These are phyloP conservation scores for Anarrhichthys ocellatus DNA, from an alignment of 2,113 vertebrate genomes.

Conservation along the genomic window DNA sequence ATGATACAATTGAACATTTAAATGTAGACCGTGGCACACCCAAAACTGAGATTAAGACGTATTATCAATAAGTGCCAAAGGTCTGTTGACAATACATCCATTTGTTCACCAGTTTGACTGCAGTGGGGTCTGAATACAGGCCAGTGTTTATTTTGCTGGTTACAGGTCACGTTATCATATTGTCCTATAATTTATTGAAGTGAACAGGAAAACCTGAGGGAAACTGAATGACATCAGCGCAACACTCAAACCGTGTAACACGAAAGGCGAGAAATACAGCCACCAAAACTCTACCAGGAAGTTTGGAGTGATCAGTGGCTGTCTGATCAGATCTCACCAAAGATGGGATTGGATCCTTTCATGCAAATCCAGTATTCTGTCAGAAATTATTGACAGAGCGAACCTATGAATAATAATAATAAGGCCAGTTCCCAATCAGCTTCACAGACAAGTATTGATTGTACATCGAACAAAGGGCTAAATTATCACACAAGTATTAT, in stretches of 20 bases:
- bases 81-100: conserved; percentile 1
- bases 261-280: neutral
- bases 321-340: neutral
- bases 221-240: neutral
- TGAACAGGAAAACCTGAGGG: neutral
- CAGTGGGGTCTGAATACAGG: neutral
- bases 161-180: neutral
- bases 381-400: neutral
- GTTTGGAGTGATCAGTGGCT: neutral
- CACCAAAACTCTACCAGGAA: neutral
- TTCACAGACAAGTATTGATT: neutral
- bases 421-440: neutral
- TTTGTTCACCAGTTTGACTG: conserved; percentile 1
- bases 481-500: neutral
- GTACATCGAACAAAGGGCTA: neutral
- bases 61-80: conserved; percentile 7
- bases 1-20: neutral
- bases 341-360: neutral
- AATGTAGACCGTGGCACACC: neutral
- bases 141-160: neutral
- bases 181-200: neutral
- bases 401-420: neutral
- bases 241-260: neutral
- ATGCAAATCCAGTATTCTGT: neutral
- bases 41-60: neutral